Percentiles rank a stretch among this genome's conserved stretches.
Conservation (phyloP, 2,797 vertebrate species). For the Scleropages formosus region DNA sequence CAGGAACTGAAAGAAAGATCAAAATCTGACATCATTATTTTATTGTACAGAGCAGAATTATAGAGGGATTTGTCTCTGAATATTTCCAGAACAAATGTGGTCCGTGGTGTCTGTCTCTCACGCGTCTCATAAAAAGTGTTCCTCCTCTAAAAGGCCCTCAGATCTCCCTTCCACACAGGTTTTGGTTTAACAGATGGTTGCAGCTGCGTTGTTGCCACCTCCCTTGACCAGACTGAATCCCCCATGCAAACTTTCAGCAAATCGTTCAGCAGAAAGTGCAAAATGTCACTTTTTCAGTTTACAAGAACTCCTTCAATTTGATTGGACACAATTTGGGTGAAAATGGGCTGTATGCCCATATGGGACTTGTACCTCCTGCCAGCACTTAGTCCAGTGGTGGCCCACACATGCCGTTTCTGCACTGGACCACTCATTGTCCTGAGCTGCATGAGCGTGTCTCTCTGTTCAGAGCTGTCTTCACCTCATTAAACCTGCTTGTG, state of each 20-base stretch:
- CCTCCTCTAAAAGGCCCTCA: not conserved
- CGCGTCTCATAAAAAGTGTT: not conserved
- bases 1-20: not conserved
- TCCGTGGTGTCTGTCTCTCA: not conserved
- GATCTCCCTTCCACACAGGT: not conserved
- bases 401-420: too few relatives aligned
- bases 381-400: too few relatives aligned
- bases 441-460: too few relatives aligned
- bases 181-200: conserved; percentile 9
- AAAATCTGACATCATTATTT: conserved; percentile 12
- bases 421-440: too few relatives aligned
- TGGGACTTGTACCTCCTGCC: too few relatives aligned
- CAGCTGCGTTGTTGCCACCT: too few relatives aligned
- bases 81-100: conserved; percentile 11
- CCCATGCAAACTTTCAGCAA: conserved; percentile 21
- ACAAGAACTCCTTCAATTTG: too few relatives aligned
- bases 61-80: conserved; percentile 10
- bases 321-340: too few relatives aligned
- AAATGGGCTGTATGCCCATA: too few relatives aligned
- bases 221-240: conserved; percentile 20
- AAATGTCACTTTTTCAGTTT: too few relatives aligned
- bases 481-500: too few relatives aligned
- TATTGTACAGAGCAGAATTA: conserved; percentile 1
- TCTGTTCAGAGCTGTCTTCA: too few relatives aligned
- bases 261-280: conserved; percentile 16